Conservation (phyloP, 2,888 invertebrate genomes). For the Neuroscelio doddi region DNA sequence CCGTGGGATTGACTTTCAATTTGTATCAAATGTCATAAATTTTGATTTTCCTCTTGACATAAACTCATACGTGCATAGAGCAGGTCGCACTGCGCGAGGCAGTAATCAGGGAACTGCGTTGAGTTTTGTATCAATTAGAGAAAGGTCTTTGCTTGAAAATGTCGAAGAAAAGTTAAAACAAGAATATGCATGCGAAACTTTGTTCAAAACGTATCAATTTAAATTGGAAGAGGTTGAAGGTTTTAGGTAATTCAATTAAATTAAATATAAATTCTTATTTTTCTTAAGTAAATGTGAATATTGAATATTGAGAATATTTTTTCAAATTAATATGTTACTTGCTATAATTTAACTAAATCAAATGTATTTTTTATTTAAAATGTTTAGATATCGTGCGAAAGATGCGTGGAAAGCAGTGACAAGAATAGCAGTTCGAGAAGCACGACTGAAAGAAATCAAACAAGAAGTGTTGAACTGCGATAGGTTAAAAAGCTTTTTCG, state of each 20-base stretch:
- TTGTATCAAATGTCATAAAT: slow-evolving; percentile 97
- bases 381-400: slow-evolving; percentile 83
- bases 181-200: slow-evolving; percentile 77
- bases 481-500: slow-evolving; percentile 93
- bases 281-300: too few relatives aligned
- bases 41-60: slow-evolving; percentile 96
- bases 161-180: slow-evolving; percentile 84
- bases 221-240: slow-evolving; percentile 96
- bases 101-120: slow-evolving; percentile 89
- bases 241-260: slow-evolving; percentile 76
- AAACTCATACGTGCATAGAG: slow-evolving; percentile 95
- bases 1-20: slow-evolving; percentile 98
- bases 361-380: too few relatives aligned
- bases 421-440: slow-evolving; percentile 93
- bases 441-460: slow-evolving; percentile 95
- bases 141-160: slow-evolving; percentile 81
- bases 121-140: slow-evolving; percentile 90
- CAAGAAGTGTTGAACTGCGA: slow-evolving; percentile 93
- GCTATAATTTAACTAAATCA: too few relatives aligned
- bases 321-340: too few relatives aligned
- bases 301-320: too few relatives aligned
- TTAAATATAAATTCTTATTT: background rate
- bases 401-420: slow-evolving; percentile 98
- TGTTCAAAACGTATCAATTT: slow-evolving; percentile 90
- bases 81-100: slow-evolving; percentile 92